Evolutionary conservation across 2,797 vertebrate species (phyloP), one percentile per base, ranked within the genome.

Genomic region (Acanthurus tractus): DNA sequence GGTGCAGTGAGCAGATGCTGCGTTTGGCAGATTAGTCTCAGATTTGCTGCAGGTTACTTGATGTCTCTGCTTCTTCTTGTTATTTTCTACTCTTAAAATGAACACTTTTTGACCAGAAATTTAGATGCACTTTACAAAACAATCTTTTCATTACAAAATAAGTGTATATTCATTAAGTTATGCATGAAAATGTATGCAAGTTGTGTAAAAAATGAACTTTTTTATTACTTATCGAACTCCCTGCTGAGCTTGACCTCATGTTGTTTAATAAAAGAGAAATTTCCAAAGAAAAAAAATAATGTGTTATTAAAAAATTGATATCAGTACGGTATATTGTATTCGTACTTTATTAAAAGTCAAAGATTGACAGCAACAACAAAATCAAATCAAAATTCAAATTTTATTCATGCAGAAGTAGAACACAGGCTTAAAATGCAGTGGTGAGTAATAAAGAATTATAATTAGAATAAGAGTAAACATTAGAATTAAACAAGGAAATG

Each of bases 1-100:
- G 15, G 44, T 29, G 73, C 61, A 45, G 25, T 8, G 18, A 78
- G 53, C 82, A 86, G 82, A 84, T 79, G 74, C 74, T 61, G 56
- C 53, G 0, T 38, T 64, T 61, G 45, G 81, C 75, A 54, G 74
- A 70, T 81, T 40, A 42, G 14, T 46, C 13, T 46, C 55, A 55
- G 57, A 52, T 69, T 62, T 46, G 14, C 38, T 8, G 36, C 54
- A 57, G 40, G 63, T 71, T 53, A 7, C 34, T 59, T 6, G 2
- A 34, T 54, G 38, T 46, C 13, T 3, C 66, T 40, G 12, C 44
- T 44, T 73, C n/a, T 38, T 40, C 6, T 0, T 62, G 58, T 66
- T 64, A 17, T 34, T 74, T 74, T 36, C 44, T 6, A 25, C 10
- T 46, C 72, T 73, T 78, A 70, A 29, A 29, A 29, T 29, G 25